Evolutionary conservation across 1,140 invertebrate genomes (phyloP).

Genomic region (Musca domestica): DNA sequence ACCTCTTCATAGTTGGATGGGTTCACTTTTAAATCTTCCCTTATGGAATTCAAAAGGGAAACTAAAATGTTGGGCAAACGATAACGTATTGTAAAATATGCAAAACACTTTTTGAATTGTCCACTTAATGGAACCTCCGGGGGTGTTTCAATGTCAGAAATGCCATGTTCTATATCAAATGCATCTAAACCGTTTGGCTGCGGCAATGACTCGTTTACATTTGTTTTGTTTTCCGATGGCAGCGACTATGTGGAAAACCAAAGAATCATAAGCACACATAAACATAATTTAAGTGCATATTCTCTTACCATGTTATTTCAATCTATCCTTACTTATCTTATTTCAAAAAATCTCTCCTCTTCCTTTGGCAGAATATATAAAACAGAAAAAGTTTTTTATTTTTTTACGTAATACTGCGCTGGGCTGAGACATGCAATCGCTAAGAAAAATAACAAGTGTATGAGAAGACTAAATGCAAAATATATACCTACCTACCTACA

Average conservation of each 20-base stretch:
- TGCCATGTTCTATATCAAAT: constrained; percentile 48
- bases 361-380: too few species aligned
- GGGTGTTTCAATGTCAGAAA: constrained; percentile 39
- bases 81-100: constrained; percentile 80
- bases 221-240: background rate
- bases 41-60: background rate
- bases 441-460: too few species aligned
- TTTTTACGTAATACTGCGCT: too few species aligned
- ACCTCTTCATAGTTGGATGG: background rate
- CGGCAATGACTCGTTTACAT: background rate
- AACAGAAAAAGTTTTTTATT: too few species aligned
- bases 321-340: too few species aligned
- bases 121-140: constrained; percentile 38
- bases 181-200: constrained; percentile 24
- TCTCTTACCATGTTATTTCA: too few species aligned
- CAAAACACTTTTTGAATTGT: constrained; percentile 66
- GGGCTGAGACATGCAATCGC: too few species aligned
- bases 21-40: background rate
- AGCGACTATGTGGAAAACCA: background rate
- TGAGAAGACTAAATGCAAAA: too few species aligned
- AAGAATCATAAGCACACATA: background rate
- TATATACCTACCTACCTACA: too few species aligned
- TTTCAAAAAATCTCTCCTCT: too few species aligned
- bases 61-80: constrained; percentile 83
- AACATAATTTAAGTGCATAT: background rate